Conservation (phyloP, 2,888 invertebrate species). For the Acanthoscelides obtectus region DNA sequence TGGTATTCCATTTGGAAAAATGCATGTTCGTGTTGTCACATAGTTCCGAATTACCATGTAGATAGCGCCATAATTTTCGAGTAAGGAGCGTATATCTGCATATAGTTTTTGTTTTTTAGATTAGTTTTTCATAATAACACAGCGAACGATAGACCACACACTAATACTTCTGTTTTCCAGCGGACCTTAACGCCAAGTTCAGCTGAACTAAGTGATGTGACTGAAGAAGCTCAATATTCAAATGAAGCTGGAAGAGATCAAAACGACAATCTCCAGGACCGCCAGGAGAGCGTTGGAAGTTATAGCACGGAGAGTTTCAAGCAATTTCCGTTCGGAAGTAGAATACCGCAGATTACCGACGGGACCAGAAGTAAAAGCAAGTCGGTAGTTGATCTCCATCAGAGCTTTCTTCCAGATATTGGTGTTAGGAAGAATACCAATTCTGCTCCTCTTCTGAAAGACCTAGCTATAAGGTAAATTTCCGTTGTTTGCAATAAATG, state of each 20-base stretch:
- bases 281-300: not conserved
- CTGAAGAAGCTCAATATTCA: conserved; percentile 7
- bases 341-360: not conserved
- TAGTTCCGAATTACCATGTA: too few species aligned
- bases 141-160: too few species aligned
- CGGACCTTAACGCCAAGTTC: conserved; percentile 9
- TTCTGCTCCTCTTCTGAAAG: conserved; percentile 41
- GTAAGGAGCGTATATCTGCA: too few species aligned
- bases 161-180: not conserved
- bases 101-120: too few species aligned
- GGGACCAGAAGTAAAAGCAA: conserved; percentile 34
- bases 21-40: too few species aligned
- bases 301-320: not conserved
- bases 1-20: too few species aligned
- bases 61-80: too few species aligned
- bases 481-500: too few species aligned
- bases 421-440: conserved; percentile 31
- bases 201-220: conserved; percentile 10
- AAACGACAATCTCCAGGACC: not conserved
- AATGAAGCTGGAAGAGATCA: conserved; percentile 1
- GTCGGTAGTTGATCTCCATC: conserved; percentile 37
- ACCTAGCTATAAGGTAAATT: conserved; percentile 6
- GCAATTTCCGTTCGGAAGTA: not conserved
- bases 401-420: conserved; percentile 34
- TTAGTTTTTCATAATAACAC: too few species aligned